Evolutionary conservation across 2,797 vertebrate genomes (phyloP), one percentile per base, ranked within the genome.

Genomic region (Atherinosoma microstoma): DNA sequence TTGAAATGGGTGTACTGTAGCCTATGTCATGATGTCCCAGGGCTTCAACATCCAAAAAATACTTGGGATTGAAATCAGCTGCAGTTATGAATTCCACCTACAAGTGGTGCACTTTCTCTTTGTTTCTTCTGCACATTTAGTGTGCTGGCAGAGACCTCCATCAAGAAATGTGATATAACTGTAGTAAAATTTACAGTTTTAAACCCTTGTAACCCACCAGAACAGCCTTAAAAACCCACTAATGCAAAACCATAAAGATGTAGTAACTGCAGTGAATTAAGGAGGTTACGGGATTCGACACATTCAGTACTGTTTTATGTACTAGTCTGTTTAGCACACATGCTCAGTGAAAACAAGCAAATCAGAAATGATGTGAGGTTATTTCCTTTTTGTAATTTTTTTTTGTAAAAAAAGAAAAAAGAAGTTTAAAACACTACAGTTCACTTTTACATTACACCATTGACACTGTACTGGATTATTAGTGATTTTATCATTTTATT

Each of bases 81-180:
- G 85, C 51, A 85, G 62, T 89, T 78, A 38, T 70, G 6, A 77
- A 77, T 75, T 13, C 42, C 0, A 79, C 87, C 88, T 80, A 76
- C 58, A 77, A 84, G 86, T 79, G 85, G 82, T 70, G 81, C 84
- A 68, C 78, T 88, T 89, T 82, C 75, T 70, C 84, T 86, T 80
- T 63, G 27, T 60, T 78, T 76, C 24, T 1, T 16, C 13, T 56
- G 16, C 15, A 54, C 7, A 8, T 42, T 42, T 15, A 2, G 42
- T 45, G 18, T 51, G 49, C 22, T 22, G 51, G 51, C 11, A 49
- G 45, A 53, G 11, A 27, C 9, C 11, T 51, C 51, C 11, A 53
- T 27, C 2, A 8, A 56, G 54, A 56, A 56, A 56, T 56, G 24
- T 30, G 29, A 29, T 29, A 29, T 29, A 45, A 20, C 22, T 29